phyloP scores from a whole-genome alignment of 2,888 invertebrate genomes.

The Embidobia sp. region DNA sequence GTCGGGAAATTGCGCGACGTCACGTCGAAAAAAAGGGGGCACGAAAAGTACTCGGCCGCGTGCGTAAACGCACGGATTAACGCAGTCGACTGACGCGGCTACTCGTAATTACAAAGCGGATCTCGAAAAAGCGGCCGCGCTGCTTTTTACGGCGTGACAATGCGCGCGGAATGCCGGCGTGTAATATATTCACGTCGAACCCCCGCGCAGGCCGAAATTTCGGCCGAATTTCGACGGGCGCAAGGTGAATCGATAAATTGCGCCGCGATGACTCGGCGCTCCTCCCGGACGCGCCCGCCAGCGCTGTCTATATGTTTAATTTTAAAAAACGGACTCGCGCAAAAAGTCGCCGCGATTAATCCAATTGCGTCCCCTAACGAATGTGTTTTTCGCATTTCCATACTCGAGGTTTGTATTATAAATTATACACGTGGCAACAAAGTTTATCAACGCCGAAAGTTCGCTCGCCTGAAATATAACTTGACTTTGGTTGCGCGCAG shows the following conservation, averaged over 20 bases:
- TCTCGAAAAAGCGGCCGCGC: slow-evolving; percentile 49
- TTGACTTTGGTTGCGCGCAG: slow-evolving; percentile 20
- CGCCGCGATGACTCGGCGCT: slow-evolving; percentile 48
- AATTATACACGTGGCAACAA: slow-evolving; percentile 49
- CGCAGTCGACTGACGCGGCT: slow-evolving; percentile 58
- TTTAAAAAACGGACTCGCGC: slow-evolving; percentile 17
- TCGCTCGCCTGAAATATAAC: slow-evolving; percentile 19
- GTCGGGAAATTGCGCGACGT: slow-evolving; percentile 19
- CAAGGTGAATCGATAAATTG: slow-evolving; percentile 52
- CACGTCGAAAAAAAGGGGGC: slow-evolving; percentile 38
- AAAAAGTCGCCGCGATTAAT: slow-evolving; percentile 45
- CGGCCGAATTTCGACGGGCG: slow-evolving; percentile 19
- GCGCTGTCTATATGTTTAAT: slow-evolving; percentile 3
- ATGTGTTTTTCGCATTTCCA: slow-evolving; percentile 51
- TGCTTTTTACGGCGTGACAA: slow-evolving; percentile 39
- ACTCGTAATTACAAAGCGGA: slow-evolving; percentile 58
- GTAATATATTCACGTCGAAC: slow-evolving; percentile 43
- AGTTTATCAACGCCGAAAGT: slow-evolving; percentile 43
- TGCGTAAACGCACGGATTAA: slow-evolving; percentile 58
- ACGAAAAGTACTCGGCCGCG: slow-evolving; percentile 50
- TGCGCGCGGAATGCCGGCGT: slow-evolving; percentile 41
- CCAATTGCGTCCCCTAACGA: slow-evolving; percentile 38
- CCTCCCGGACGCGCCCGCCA: slow-evolving; percentile 14
- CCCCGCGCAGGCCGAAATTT: slow-evolving; percentile 12
- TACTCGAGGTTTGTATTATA: slow-evolving; percentile 34